phyloP scores from a whole-genome alignment of 2,888 invertebrate genomes.

The Dasypolia templi region DNA sequence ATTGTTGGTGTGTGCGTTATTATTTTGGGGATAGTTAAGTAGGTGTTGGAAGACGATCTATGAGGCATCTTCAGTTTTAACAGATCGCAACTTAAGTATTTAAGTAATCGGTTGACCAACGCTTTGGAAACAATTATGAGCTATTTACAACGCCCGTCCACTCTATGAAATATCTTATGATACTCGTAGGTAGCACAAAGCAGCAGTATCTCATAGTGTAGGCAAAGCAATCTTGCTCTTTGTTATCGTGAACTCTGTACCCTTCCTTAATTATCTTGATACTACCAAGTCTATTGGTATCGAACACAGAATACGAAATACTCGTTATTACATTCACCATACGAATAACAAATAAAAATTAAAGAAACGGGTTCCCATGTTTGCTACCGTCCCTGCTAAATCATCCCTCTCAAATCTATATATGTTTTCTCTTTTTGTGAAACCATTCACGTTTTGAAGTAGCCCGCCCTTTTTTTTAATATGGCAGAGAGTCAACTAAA shows the following conservation, averaged over 20 bases:
- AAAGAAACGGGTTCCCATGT: no score
- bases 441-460: no score
- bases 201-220: neutral
- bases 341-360: no score
- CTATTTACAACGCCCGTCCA: slow-evolving; percentile 20
- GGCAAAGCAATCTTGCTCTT: neutral
- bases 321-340: no score
- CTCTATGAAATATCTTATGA: neutral
- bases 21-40: slow-evolving; percentile 35
- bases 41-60: slow-evolving; percentile 64
- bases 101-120: slow-evolving; percentile 56
- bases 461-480: no score
- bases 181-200: neutral
- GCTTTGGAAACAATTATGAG: slow-evolving; percentile 35
- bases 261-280: no score
- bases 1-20: slow-evolving; percentile 10
- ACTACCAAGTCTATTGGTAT: no score
- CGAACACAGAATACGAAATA: no score
- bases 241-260: no score
- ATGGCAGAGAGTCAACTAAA: neutral
- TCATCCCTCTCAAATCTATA: neutral
- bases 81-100: slow-evolving; percentile 51
- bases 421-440: neutral
- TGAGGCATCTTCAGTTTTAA: slow-evolving; percentile 58
- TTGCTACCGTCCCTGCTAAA: neutral